These are phyloP conservation scores for Mus musculus DNA, from an alignment of 2,113 vertebrate genomes.

Conservation along the genomic window GRCm39 chr1:38433501-38434000, in stretches of 20 bases:
- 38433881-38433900: neutral
- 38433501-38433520: neutral
- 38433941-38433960: neutral
- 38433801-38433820: neutral
- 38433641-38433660: neutral
- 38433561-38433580: neutral
- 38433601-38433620: neutral
- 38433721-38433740: neutral
- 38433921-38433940: neutral
- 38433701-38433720: rapidly evolving
- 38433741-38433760: too few relatives aligned
- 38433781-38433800: neutral
- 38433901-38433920: neutral
- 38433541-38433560: neutral
- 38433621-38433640: neutral
- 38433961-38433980: neutral
- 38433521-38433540: neutral
- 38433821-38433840: neutral
- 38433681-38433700: rapidly evolving
- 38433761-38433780: rapidly evolving
- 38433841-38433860: too few relatives aligned
- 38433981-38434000: neutral
- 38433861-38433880: neutral
- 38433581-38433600: neutral
- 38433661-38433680: rapidly evolving